Evolutionary conservation across 2,113 vertebrate genomes (phyloP).

Genomic region (Nematolebias whitei): DNA sequence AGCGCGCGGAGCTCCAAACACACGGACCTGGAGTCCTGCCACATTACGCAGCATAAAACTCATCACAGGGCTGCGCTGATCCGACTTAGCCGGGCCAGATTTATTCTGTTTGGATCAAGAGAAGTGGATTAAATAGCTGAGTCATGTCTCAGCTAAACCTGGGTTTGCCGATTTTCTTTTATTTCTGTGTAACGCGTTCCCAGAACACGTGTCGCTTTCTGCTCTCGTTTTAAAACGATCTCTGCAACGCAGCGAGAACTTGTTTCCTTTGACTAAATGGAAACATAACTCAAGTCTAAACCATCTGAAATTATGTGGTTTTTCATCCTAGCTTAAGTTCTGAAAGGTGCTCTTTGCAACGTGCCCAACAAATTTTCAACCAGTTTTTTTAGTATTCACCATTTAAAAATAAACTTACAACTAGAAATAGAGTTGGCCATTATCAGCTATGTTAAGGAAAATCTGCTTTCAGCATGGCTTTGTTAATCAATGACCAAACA

Average conservation of each 20-base stretch:
- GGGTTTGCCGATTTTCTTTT: not conserved
- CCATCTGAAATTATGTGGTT: too few relatives aligned
- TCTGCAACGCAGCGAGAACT: not conserved
- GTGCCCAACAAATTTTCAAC: too few relatives aligned
- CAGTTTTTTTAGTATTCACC: too few relatives aligned
- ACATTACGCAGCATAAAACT: conserved; percentile 53
- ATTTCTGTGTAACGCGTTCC: conserved; percentile 7
- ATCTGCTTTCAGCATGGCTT: too few relatives aligned
- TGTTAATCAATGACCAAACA: too few relatives aligned
- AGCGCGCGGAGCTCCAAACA: conserved; percentile 1
- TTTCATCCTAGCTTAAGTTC: too few relatives aligned
- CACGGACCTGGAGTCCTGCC: conserved; percentile 38
- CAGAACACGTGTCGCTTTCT: not conserved
- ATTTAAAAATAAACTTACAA: too few relatives aligned
- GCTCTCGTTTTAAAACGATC: not conserved
- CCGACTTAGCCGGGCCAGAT: conserved; percentile 44
- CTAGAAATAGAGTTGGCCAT: too few relatives aligned
- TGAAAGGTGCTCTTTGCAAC: too few relatives aligned
- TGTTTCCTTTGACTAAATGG: not conserved
- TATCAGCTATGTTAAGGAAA: too few relatives aligned
- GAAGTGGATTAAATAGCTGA: conserved; percentile 59
- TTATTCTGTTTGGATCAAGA: conserved; percentile 60
- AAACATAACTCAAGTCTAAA: not conserved
- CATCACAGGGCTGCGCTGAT: conserved; percentile 28
- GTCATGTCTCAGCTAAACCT: conserved; percentile 50